phyloP scores from a whole-genome alignment of 2,888 invertebrate genomes.

The Drosophila hawaiiensis region DNA sequence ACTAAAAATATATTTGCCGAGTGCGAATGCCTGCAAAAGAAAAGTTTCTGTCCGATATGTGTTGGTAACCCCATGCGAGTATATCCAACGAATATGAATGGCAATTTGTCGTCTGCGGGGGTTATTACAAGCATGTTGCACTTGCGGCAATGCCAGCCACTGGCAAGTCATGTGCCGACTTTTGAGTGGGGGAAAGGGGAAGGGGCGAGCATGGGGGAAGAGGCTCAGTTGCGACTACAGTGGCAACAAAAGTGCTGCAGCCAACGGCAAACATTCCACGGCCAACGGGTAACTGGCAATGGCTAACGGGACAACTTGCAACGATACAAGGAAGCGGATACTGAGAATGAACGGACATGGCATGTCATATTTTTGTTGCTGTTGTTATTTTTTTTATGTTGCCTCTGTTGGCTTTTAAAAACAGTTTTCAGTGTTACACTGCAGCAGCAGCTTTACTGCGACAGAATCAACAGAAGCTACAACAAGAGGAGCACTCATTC shows the following conservation, averaged over 20 bases:
- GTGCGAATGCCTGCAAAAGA: constrained; percentile 36
- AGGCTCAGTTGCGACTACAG: constrained; percentile 30
- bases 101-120: constrained; percentile 76
- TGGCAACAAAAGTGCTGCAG: constrained; percentile 43
- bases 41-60: constrained; percentile 53
- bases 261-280: constrained; percentile 20
- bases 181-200: constrained; percentile 1
- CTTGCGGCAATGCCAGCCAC: constrained; percentile 48
- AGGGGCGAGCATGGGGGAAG: constrained; percentile 1
- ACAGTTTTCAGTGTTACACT: constrained; percentile 71
- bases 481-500: constrained; percentile 58
- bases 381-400: constrained; percentile 25
- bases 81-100: constrained; percentile 61
- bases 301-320: constrained; percentile 29
- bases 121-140: constrained; percentile 69
- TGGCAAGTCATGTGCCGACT: constrained; percentile 17
- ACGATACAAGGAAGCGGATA: constrained; percentile 69
- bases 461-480: constrained; percentile 41
- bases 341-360: constrained; percentile 72
- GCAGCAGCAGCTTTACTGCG: constrained; percentile 34
- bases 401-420: constrained; percentile 63
- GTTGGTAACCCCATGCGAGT: constrained; percentile 39
- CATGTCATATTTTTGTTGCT: constrained; percentile 70
- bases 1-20: constrained; percentile 61
- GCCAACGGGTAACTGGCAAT: constrained; percentile 4